These are phyloP conservation scores for Galendromus occidentalis DNA, from an alignment of 1,140 invertebrate species.

Conservation along the genomic window DNA sequence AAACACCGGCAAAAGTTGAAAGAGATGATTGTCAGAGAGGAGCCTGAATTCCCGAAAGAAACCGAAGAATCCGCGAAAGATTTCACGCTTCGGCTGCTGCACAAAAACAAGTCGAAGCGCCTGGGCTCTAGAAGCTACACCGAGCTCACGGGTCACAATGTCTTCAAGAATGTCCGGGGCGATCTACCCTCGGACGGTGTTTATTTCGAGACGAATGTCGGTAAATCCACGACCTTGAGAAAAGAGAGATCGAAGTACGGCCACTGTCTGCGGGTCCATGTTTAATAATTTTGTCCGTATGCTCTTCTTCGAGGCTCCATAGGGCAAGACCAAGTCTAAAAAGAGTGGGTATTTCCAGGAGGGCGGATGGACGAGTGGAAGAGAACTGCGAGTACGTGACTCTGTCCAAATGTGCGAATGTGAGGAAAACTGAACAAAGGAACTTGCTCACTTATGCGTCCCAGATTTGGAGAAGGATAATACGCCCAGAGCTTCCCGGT, in stretches of 20 bases:
- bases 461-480: background rate
- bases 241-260: background rate
- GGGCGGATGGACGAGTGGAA: background rate
- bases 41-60: background rate
- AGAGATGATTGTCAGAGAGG: background rate
- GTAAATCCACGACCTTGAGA: background rate
- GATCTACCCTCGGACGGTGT: background rate
- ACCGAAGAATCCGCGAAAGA: background rate
- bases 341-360: too few relatives aligned
- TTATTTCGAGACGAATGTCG: background rate
- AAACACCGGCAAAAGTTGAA: background rate
- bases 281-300: too few relatives aligned
- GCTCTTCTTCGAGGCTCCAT: too few relatives aligned
- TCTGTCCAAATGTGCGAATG: background rate
- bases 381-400: background rate
- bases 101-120: background rate
- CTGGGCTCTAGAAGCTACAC: background rate
- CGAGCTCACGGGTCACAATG: background rate
- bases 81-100: background rate
- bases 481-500: background rate
- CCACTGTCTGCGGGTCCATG: too few relatives aligned
- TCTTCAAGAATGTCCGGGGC: background rate
- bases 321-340: too few relatives aligned
- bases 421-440: background rate
- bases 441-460: background rate